phyloP scores from a whole-genome alignment of 1,140 invertebrate genomes.

The Gryon sp. region DNA sequence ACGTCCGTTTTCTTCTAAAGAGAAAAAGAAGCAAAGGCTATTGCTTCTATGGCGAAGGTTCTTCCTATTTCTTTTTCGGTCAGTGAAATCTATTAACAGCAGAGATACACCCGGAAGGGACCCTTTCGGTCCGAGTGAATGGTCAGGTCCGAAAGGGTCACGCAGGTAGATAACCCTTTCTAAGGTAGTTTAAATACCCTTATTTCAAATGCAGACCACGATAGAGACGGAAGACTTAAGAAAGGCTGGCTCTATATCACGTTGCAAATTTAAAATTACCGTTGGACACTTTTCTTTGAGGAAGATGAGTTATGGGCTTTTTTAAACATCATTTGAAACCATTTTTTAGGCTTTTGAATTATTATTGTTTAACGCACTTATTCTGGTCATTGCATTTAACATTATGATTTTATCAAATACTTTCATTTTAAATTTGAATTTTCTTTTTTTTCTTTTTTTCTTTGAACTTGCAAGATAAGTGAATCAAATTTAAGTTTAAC shows the following conservation, averaged over 20 bases:
- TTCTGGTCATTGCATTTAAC: too few species aligned
- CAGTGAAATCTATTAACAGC: conserved; percentile 31
- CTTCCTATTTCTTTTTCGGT: conserved; percentile 13
- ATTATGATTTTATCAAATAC: too few species aligned
- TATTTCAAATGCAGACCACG: conserved; percentile 48
- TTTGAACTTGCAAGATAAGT: too few species aligned
- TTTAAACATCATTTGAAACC: conserved; percentile 7
- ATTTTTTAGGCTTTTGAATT: too few species aligned
- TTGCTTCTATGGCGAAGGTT: conserved; percentile 5
- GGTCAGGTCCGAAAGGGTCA: conserved; percentile 68
- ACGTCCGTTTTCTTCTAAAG: background rate
- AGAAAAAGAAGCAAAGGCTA: background rate
- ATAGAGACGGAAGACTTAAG: conserved; percentile 48
- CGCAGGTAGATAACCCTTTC: conserved; percentile 77
- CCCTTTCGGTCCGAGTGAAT: conserved; percentile 65
- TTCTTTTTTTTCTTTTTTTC: too few species aligned
- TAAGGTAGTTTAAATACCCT: conserved; percentile 72
- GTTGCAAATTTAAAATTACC: conserved; percentile 58
- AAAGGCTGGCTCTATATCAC: conserved; percentile 35
- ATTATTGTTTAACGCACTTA: too few species aligned
- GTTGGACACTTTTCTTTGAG: conserved; percentile 40
- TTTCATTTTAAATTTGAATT: too few species aligned
- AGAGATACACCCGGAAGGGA: conserved; percentile 47
- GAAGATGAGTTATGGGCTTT: conserved; percentile 40
- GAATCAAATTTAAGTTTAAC: too few species aligned